Conservation (phyloP, 2,888 invertebrate genomes). For the Nymphalis c-album region DNA sequence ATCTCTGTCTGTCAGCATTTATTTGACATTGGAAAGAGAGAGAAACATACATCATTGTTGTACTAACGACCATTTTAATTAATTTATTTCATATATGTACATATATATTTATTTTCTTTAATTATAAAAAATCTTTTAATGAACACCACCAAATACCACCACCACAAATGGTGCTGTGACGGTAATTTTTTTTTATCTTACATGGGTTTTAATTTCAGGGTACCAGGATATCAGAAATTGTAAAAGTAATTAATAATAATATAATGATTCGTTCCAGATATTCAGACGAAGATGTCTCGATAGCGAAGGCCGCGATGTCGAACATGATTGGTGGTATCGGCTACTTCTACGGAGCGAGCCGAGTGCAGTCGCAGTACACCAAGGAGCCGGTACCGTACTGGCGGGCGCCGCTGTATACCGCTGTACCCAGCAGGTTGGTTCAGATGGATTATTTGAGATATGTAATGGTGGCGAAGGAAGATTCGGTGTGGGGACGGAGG, state of each 20-base stretch:
- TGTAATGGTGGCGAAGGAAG: not conserved
- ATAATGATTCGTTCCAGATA: slow-evolving; percentile 63
- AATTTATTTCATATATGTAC: too few species aligned
- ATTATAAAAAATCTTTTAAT: too few species aligned
- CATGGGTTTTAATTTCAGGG: not conserved
- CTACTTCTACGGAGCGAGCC: slow-evolving; percentile 96
- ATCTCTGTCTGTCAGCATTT: too few species aligned
- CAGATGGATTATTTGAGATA: slow-evolving; percentile 9
- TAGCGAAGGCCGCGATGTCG: slow-evolving; percentile 93
- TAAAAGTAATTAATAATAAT: not conserved
- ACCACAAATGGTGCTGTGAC: too few species aligned
- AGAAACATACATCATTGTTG: too few species aligned
- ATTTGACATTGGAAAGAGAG: too few species aligned
- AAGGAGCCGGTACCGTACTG: slow-evolving; percentile 96
- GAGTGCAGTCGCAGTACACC: slow-evolving; percentile 90
- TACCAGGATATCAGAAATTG: too few species aligned
- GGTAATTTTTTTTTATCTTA: too few species aligned
- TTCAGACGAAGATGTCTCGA: slow-evolving; percentile 83
- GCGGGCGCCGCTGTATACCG: slow-evolving; percentile 94
- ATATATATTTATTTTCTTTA: too few species aligned
- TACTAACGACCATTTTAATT: too few species aligned
- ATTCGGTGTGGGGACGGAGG: too few species aligned
- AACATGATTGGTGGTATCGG: slow-evolving; percentile 98
- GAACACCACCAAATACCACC: too few species aligned
- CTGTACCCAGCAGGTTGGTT: slow-evolving; percentile 86